Percentiles rank a stretch among this genome's conserved stretches.
These are phyloP conservation scores for Ianthella basta DNA, from an alignment of 37 sponge, comb jelly and placozoan species.

Conservation along the genomic window DNA sequence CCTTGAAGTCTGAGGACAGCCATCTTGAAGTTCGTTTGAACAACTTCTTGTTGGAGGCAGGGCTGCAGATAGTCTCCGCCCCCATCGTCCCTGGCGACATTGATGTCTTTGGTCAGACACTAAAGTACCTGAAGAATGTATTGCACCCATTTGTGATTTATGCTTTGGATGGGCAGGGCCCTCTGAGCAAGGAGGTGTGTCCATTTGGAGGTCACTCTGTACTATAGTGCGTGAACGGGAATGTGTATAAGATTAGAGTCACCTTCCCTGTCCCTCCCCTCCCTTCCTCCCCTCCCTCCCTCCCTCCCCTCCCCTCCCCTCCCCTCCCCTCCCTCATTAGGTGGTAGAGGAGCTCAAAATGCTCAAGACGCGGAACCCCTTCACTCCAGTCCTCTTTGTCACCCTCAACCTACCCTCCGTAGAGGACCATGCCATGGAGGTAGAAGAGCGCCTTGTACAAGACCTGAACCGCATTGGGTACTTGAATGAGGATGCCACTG, in stretches of 20 bases:
- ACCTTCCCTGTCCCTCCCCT: not conserved
- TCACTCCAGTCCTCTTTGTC: constrained; percentile 22
- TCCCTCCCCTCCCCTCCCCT: not conserved
- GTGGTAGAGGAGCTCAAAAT: not conserved
- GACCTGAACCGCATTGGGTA: not conserved
- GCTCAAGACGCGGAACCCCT: not conserved
- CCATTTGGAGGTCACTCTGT: not conserved
- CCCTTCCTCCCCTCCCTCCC: not conserved
- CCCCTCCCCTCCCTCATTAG: not conserved
- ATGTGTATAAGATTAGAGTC: not conserved
- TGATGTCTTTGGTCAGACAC: constrained; percentile 43
- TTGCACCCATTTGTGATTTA: constrained; percentile 85
- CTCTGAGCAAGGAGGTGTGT: constrained; percentile 69
- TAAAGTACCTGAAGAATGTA: constrained; percentile 80
- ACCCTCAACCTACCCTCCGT: not conserved
- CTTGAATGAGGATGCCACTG: constrained; percentile 31
- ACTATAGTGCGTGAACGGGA: not conserved
- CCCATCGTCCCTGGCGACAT: constrained; percentile 37
- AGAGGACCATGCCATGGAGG: not conserved
- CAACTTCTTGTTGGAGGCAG: constrained; percentile 76
- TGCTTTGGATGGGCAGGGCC: constrained; percentile 61
- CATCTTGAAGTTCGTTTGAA: constrained; percentile 74
- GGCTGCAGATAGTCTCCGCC: constrained; percentile 79
- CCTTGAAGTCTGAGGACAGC: not conserved
- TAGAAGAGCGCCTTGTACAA: constrained; percentile 1